Conservation (phyloP, 1,140 invertebrate species). For the Aporrectodea caliginosa region DNA sequence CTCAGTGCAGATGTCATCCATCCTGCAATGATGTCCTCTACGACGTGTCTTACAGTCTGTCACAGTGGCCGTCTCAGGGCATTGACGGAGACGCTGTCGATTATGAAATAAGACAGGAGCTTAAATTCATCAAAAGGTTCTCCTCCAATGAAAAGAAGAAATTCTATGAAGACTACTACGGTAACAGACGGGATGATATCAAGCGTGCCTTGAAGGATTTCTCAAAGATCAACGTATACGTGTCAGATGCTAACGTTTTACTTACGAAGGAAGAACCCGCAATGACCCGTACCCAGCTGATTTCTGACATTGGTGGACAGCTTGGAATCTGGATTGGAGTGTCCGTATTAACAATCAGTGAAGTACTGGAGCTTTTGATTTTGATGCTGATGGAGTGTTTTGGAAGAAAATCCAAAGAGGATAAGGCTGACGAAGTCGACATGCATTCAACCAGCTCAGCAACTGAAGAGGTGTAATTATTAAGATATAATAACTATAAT, state of each 20-base stretch:
- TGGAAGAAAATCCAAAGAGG: not conserved
- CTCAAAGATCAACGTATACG: constrained; percentile 28
- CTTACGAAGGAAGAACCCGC: constrained; percentile 30
- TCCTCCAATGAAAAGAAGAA: not conserved
- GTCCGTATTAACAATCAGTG: not conserved
- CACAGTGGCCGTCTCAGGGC: constrained; percentile 18
- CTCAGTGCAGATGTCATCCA: constrained; percentile 26
- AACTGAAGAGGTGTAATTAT: too few species aligned
- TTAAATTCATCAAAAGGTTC: not conserved
- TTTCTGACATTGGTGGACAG: constrained; percentile 34
- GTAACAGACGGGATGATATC: not conserved
- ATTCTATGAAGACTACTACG: not conserved
- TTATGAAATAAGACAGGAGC: not conserved
- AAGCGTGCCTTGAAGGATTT: not conserved
- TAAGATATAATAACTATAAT: too few species aligned
- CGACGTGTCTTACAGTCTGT: constrained; percentile 31
- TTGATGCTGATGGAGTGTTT: not conserved
- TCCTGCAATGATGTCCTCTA: constrained; percentile 32
- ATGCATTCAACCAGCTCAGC: too few species aligned
- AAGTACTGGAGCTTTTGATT: not conserved
- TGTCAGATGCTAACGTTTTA: constrained; percentile 31
- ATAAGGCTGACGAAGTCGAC: not conserved
- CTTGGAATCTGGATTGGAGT: constrained; percentile 32
- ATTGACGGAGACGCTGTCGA: not conserved
- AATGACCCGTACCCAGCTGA: constrained; percentile 16